phyloP scores from a whole-genome alignment of 2,888 invertebrate genomes.

The Platycnemis pennipes region DNA sequence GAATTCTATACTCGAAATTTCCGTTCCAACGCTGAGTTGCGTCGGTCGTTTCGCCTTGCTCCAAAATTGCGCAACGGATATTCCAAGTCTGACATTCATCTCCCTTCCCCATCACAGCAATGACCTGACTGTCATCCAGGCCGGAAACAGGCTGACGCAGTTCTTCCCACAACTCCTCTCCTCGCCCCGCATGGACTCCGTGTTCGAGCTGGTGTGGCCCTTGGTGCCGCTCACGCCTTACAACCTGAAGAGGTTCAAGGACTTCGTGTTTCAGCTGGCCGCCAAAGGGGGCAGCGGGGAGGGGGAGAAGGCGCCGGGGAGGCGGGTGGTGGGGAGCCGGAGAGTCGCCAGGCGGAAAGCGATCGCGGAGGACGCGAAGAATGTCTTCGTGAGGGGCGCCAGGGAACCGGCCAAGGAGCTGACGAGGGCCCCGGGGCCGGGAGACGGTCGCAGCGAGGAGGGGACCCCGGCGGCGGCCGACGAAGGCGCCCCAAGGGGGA shows the following conservation, averaged over 20 bases:
- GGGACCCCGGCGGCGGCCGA: not conserved
- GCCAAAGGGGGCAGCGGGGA: slow-evolving; percentile 37
- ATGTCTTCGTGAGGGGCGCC: not conserved
- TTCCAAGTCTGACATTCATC: not conserved
- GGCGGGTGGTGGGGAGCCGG: not conserved
- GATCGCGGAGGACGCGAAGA: not conserved
- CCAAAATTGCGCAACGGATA: too few relatives aligned
- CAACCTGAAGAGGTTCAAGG: slow-evolving; percentile 69
- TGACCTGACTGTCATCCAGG: slow-evolving; percentile 48
- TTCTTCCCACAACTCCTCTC: slow-evolving; percentile 52
- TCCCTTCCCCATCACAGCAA: not conserved
- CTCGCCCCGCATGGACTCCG: slow-evolving; percentile 21
- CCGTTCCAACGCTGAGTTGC: too few relatives aligned
- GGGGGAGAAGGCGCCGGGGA: not conserved
- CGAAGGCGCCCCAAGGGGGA: not conserved
- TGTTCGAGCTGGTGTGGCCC: slow-evolving; percentile 69
- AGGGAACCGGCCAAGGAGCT: not conserved
- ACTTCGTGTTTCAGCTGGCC: slow-evolving; percentile 69
- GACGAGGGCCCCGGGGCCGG: not conserved
- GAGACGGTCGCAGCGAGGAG: not conserved
- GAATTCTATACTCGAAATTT: too few relatives aligned
- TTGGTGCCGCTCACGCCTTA: slow-evolving; percentile 61
- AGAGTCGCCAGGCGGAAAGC: not conserved
- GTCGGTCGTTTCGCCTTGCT: too few relatives aligned
- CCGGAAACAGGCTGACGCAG: slow-evolving; percentile 54